These are phyloP conservation scores for Clanis bilineata DNA, from an alignment of 2,888 invertebrate species.

Conservation along the genomic window DNA sequence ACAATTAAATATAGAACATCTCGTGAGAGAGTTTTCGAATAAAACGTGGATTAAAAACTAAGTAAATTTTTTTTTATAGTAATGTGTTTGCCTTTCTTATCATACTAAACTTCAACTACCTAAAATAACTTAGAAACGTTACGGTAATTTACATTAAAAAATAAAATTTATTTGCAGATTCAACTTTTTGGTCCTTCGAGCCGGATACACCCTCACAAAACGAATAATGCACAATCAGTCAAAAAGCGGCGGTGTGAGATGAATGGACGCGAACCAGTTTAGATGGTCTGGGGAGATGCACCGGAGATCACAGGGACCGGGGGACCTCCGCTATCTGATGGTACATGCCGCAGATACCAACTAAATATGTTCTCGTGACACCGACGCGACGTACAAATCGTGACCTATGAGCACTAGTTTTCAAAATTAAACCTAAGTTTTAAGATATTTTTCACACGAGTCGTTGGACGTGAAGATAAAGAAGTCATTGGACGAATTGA, in stretches of 20 bases:
- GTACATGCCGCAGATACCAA: constrained; percentile 4
- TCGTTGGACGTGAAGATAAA: background rate
- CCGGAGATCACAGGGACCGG: constrained; percentile 6
- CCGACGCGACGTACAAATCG: constrained; percentile 6
- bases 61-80: too few relatives aligned
- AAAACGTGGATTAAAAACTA: too few relatives aligned
- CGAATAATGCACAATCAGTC: background rate
- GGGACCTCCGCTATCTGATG: background rate
- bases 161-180: too few relatives aligned
- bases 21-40: too few relatives aligned
- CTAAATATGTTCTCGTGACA: constrained; percentile 10
- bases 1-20: too few relatives aligned
- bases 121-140: too few relatives aligned
- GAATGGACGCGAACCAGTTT: constrained; percentile 7
- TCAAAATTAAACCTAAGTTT: constrained; percentile 25
- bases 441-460: background rate
- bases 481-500: background rate
- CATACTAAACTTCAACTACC: too few relatives aligned
- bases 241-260: constrained; percentile 8
- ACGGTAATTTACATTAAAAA: background rate
- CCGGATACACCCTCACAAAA: background rate
- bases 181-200: background rate
- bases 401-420: constrained; percentile 12
- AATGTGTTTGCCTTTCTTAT: too few relatives aligned
- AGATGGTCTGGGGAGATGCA: constrained; percentile 6